These are phyloP conservation scores for Batillaria attramentaria DNA, from an alignment of 1,140 invertebrate genomes.

Conservation along the genomic window DNA sequence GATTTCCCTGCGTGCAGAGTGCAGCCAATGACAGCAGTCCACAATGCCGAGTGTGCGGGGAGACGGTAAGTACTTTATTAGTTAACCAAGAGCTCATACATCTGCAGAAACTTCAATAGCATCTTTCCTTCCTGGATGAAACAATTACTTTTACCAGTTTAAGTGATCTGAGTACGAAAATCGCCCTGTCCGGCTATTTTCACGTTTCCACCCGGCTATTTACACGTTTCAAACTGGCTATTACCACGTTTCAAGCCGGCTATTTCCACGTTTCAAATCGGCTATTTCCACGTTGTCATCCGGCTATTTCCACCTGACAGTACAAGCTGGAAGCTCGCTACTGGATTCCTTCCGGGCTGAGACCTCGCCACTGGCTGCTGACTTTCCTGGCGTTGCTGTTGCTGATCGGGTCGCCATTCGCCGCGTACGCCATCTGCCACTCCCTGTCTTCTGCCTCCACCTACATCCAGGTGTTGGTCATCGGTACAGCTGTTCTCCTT, in stretches of 20 bases:
- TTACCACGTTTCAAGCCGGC: background rate
- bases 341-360: slow-evolving; percentile 43
- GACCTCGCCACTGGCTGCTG: slow-evolving; percentile 44
- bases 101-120: background rate
- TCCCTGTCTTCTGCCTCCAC: slow-evolving; percentile 26
- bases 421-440: slow-evolving; percentile 41
- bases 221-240: background rate
- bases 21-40: slow-evolving; percentile 34
- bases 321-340: slow-evolving; percentile 40
- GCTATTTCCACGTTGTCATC: background rate
- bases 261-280: background rate
- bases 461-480: slow-evolving; percentile 41
- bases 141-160: no score
- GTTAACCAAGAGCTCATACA: no score
- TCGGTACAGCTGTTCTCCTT: slow-evolving; percentile 37
- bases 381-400: slow-evolving; percentile 39
- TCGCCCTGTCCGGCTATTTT: no score
- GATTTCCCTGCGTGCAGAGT: slow-evolving; percentile 44
- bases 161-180: no score
- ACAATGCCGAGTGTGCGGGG: slow-evolving; percentile 49
- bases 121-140: background rate
- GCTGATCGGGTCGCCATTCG: slow-evolving; percentile 41
- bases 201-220: background rate
- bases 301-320: slow-evolving; percentile 22
- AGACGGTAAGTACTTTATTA: slow-evolving; percentile 40